phyloP scores from a whole-genome alignment of 2,797 vertebrate species.

The Paguma larvata region DNA sequence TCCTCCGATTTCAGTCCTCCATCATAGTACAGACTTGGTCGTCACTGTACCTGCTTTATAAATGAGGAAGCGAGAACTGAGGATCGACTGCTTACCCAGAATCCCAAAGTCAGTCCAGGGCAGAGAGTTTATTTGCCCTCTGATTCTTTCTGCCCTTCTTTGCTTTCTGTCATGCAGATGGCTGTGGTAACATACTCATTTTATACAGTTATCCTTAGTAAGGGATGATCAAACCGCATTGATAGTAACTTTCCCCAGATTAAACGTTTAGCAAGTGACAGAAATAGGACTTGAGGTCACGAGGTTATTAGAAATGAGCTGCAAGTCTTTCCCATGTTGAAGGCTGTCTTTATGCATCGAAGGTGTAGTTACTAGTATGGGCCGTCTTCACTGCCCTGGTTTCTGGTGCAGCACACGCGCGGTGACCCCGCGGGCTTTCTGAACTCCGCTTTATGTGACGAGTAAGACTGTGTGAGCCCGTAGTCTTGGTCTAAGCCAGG shows the following conservation, averaged over 20 bases:
- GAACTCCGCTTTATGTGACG: not conserved
- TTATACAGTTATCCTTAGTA: not conserved
- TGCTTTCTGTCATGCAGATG: not conserved
- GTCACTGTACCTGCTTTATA: not conserved
- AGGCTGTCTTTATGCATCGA: rapidly evolving
- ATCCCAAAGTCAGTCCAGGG: not conserved
- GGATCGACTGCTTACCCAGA: not conserved
- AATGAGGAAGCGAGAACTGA: not conserved
- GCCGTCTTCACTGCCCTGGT: not conserved
- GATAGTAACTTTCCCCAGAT: not conserved
- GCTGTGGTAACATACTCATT: not conserved
- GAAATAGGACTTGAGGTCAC: not conserved
- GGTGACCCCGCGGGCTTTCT: not conserved
- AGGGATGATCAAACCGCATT: not conserved
- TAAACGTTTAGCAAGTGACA: not conserved
- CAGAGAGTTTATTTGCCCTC: not conserved
- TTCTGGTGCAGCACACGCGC: not conserved
- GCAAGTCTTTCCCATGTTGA: not conserved
- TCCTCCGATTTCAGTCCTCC: not conserved
- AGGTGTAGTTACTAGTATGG: not conserved
- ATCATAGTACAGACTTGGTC: not conserved
- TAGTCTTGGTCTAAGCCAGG: not conserved
- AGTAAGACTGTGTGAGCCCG: not conserved
- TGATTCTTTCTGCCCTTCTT: not conserved
- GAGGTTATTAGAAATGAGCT: not conserved